These are phyloP conservation scores for Hirtodrosophila alboralis DNA, from an alignment of 2,888 invertebrate species.

Conservation along the genomic window DNA sequence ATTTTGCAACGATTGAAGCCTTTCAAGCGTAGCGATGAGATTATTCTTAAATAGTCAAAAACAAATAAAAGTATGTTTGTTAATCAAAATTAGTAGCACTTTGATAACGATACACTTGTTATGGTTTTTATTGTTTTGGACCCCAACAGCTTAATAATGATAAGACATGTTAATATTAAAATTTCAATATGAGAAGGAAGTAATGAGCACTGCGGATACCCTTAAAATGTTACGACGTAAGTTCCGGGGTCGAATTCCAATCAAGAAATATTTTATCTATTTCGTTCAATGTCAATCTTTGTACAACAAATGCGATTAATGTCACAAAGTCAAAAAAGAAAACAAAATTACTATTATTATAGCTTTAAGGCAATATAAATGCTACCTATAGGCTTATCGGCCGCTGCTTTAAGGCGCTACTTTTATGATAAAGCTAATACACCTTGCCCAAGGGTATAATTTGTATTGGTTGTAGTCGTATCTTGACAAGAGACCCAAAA, in stretches of 20 bases:
- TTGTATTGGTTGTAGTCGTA: conserved; percentile 23
- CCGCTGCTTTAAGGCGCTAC: background rate
- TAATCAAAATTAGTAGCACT: conserved; percentile 28
- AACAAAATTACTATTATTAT: background rate
- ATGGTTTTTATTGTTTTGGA: conserved; percentile 10
- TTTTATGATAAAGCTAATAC: background rate
- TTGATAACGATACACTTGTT: conserved; percentile 33
- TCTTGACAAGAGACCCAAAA: conserved; percentile 48
- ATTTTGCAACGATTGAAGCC: conserved; percentile 3
- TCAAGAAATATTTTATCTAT: too few relatives aligned
- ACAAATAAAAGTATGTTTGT: conserved; percentile 33
- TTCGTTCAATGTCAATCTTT: too few relatives aligned
- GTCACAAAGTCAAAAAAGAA: too few relatives aligned
- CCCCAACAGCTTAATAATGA: conserved; percentile 36
- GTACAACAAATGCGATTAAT: too few relatives aligned
- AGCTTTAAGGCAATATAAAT: too few relatives aligned
- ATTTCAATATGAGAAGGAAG: background rate
- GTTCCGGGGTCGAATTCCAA: too few relatives aligned
- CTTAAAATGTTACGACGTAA: too few relatives aligned
- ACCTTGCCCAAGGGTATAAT: conserved; percentile 7
- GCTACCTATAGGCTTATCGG: too few relatives aligned
- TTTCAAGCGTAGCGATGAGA: conserved; percentile 25
- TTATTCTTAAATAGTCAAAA: conserved; percentile 33
- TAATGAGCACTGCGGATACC: background rate
- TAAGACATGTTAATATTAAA: conserved; percentile 42